Evolutionary conservation across 2,888 invertebrate species (phyloP), one percentile per base, ranked within the genome.

Genomic region (Parnassius apollo): DNA sequence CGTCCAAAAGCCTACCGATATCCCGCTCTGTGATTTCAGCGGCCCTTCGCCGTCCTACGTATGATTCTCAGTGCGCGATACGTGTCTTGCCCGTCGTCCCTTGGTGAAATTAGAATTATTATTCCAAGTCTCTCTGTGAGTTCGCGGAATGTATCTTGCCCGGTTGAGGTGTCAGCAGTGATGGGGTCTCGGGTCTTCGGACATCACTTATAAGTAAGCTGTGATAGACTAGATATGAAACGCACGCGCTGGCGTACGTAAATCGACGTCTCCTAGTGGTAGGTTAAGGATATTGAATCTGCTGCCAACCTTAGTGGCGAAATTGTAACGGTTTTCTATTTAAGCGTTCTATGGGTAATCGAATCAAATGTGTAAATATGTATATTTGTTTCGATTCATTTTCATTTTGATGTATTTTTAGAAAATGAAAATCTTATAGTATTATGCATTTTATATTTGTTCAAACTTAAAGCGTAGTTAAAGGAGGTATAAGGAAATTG

Each of bases 361-460:
- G 78, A 80, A 81, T 80, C 78, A 77, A 80, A 78, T 77, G 75
- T 88, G 89, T 90, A 88, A 87, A 89, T 89, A 82, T 69, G 78
- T 78, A 76, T 71, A 79, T 85, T 86, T 72, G 80, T 85, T 88
- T 86, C 81, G 77, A 57, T 64, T 50, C 45, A 58, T 83, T 68
- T 65, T 67, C 86, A 86, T 91, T 90, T 90, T 85, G 88, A 87
- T 88, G 85, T 90, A 87, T 80, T 83, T 84, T 83, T 89, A 89
- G 88, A 83, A 81, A 85, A 75, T 52, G 59, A 48, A 82, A 83
- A 78, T 83, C 80, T 79, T 85, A 35, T 35, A 85, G 79, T 70
- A 70, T 83, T 85, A 83, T 81, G 88, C 86, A 82, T 90, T 91
- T 86, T 86, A 79, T 88, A 88, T 86, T 81, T 78, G 85, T 88